These are phyloP conservation scores for Lacerta agilis DNA, from an alignment of 2,797 vertebrate genomes.

Conservation along the genomic window DNA sequence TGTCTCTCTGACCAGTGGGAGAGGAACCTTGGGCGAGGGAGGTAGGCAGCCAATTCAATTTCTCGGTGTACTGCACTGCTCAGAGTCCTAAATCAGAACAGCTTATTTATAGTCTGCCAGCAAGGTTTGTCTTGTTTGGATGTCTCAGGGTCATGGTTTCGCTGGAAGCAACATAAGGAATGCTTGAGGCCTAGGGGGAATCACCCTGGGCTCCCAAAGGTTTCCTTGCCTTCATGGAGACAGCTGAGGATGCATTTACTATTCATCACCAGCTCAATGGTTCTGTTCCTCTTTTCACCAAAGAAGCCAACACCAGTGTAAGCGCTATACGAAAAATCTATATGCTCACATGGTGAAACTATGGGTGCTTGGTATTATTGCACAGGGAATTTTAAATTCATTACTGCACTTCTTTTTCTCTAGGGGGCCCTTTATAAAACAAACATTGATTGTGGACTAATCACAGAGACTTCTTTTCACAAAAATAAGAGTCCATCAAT, in stretches of 20 bases:
- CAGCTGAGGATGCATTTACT: not conserved
- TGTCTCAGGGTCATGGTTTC: not conserved
- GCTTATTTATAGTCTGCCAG: conserved; percentile 9
- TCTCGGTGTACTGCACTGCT: conserved; percentile 4
- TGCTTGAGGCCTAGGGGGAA: not conserved
- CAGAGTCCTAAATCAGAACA: conserved; percentile 12
- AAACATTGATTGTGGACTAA: not conserved
- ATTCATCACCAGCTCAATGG: not conserved
- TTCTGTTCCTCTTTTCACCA: not conserved
- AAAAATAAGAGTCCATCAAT: not conserved
- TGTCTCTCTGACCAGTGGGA: conserved; percentile 21
- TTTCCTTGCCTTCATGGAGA: not conserved
- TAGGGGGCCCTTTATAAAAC: too few relatives aligned
- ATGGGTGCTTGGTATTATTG: not conserved
- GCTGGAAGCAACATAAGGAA: not conserved
- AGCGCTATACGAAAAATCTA: not conserved
- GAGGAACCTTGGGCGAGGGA: not conserved
- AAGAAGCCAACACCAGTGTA: not conserved
- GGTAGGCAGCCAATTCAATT: conserved; percentile 28
- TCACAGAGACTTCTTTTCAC: not conserved
- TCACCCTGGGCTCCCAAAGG: not conserved
- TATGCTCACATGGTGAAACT: not conserved
- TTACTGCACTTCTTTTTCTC: not conserved
- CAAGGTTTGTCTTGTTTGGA: conserved; percentile 13
- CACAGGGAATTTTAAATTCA: too few relatives aligned